Evolutionary conservation across 2,888 invertebrate genomes (phyloP).

Genomic region (Hyposoter dolosus): DNA sequence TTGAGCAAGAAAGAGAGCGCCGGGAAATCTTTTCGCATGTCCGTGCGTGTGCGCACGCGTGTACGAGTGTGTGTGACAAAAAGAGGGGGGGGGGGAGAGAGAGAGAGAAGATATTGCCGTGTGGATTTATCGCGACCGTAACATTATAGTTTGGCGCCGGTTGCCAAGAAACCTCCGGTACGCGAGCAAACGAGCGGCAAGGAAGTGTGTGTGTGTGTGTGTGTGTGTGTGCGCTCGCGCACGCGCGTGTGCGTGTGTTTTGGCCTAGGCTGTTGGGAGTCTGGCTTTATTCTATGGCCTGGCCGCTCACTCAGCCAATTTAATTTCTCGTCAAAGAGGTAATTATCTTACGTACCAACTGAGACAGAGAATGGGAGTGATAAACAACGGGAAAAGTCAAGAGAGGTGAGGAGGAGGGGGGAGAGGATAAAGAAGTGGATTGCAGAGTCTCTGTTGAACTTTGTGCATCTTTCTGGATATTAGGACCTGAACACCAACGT

Average conservation of each 20-base stretch:
- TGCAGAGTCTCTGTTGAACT: background rate
- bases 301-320: slow-evolving; percentile 67
- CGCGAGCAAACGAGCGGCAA: slow-evolving; percentile 40
- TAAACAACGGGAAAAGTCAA: slow-evolving; percentile 25
- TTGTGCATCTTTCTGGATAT: slow-evolving; percentile 16
- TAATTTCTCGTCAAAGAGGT: slow-evolving; percentile 71
- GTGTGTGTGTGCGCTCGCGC: too few species aligned
- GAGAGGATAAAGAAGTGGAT: slow-evolving; percentile 3
- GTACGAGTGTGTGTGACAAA: slow-evolving; percentile 17
- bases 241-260: background rate
- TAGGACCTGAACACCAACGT: background rate
- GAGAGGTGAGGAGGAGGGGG: background rate
- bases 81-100: slow-evolving; percentile 33
- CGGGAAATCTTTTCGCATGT: background rate
- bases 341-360: slow-evolving; percentile 68
- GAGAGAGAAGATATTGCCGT: slow-evolving; percentile 47
- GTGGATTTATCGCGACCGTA: slow-evolving; percentile 73
- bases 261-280: slow-evolving; percentile 23
- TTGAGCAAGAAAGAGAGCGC: background rate
- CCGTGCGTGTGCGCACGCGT: background rate
- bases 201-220: background rate
- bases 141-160: slow-evolving; percentile 71
- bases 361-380: background rate
- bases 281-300: slow-evolving; percentile 22
- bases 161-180: slow-evolving; percentile 70